Percentiles rank a stretch among this genome's conserved stretches.
Evolutionary conservation across 2,113 vertebrate genomes (phyloP).

Genomic region (Heterotis niloticus): DNA sequence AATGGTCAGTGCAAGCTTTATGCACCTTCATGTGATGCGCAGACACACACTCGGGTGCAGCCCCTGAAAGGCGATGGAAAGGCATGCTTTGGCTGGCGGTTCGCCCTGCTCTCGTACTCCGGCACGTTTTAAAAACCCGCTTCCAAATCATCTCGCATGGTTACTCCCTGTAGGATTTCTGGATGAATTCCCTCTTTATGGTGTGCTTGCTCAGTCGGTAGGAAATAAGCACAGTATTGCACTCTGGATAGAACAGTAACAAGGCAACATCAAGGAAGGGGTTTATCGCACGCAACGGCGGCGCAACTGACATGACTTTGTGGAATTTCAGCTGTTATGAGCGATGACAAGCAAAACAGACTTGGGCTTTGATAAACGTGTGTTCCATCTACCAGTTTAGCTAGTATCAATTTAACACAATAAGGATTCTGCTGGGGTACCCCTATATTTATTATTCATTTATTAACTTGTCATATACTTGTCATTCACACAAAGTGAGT

Average conservation of each 20-base stretch:
- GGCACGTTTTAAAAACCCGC: neutral
- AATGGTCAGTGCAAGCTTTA: neutral
- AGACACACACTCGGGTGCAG: too few species aligned
- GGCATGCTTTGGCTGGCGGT: neutral
- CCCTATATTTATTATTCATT: too few species aligned
- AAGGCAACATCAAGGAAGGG: neutral
- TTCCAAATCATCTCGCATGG: conserved; percentile 22
- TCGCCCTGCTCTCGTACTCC: neutral
- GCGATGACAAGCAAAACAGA: neutral
- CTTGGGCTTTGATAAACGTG: neutral
- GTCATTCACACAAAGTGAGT: too few species aligned
- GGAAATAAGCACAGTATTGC: neutral
- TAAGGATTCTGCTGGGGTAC: too few species aligned
- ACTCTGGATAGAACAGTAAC: neutral
- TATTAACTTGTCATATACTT: too few species aligned
- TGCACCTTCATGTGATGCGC: neutral
- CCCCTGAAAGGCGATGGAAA: neutral
- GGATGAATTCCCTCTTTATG: neutral
- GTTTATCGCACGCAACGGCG: neutral
- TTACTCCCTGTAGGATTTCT: conserved; percentile 11
- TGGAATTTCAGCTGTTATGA: neutral
- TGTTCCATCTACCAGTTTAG: neutral
- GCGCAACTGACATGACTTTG: neutral
- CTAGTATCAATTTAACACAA: neutral
- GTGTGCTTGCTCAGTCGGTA: neutral